These are phyloP conservation scores for Australoheros scitulus DNA, from an alignment of 2,113 vertebrate genomes.

Conservation along the genomic window DNA sequence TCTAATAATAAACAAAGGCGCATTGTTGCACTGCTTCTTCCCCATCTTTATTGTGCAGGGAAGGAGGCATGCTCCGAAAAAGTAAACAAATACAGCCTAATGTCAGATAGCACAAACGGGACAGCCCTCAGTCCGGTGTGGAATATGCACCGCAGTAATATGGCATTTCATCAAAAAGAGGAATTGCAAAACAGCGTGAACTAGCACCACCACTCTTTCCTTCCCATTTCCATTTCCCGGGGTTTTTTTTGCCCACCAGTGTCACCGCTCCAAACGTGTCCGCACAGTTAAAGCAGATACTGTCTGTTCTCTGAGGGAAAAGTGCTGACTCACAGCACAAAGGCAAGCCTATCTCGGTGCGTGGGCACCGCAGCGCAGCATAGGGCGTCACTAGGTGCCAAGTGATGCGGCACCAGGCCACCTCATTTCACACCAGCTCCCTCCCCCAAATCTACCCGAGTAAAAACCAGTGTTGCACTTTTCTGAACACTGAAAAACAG, in stretches of 20 bases:
- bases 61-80: not conserved
- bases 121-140: not conserved
- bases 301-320: constrained; percentile 48
- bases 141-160: constrained; percentile 24
- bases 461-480: not conserved
- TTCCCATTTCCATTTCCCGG: constrained; percentile 65
- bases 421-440: constrained; percentile 1
- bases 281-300: constrained; percentile 55
- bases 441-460: not conserved
- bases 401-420: constrained; percentile 29
- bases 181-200: constrained; percentile 42
- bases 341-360: constrained; percentile 49
- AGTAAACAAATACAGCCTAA: constrained; percentile 36
- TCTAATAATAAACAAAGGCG: constrained; percentile 61
- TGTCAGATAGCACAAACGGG: constrained; percentile 11
- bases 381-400: constrained; percentile 41
- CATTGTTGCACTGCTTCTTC: constrained; percentile 8
- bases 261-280: constrained; percentile 32
- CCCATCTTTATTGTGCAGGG: not conserved
- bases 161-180: constrained; percentile 58
- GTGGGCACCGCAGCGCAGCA: constrained; percentile 40
- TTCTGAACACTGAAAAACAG: not conserved
- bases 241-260: constrained; percentile 28
- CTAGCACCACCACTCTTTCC: constrained; percentile 53
- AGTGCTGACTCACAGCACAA: constrained; percentile 76